Evolutionary conservation across 1,140 invertebrate species (phyloP).

Genomic region (Psilanteris sp.): DNA sequence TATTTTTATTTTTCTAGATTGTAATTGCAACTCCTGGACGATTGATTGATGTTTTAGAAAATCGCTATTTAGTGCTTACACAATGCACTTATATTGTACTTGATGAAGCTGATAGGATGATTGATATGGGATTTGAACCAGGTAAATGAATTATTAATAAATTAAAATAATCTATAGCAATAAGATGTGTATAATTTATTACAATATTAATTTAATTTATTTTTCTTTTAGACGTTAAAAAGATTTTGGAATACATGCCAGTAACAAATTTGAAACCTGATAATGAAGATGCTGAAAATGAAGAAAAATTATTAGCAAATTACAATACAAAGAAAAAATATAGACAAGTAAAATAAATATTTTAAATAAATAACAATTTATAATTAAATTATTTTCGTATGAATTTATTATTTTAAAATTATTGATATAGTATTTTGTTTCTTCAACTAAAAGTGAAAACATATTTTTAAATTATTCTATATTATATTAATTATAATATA

Average conservation of each 20-base stretch:
- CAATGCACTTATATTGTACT: conserved; percentile 97
- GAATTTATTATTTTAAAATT: no score
- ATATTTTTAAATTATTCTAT: no score
- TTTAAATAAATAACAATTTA: no score
- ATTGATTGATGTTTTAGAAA: conserved; percentile 99
- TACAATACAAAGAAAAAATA: conserved; percentile 99
- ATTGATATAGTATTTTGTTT: no score
- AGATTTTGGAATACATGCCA: conserved; percentile 99
- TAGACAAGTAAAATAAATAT: conserved; percentile 92
- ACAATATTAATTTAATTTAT: no score
- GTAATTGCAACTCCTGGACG: conserved; percentile 99
- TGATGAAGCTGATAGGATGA: conserved; percentile 98
- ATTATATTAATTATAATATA: no score
- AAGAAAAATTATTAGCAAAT: conserved; percentile 93
- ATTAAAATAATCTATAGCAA: no score
- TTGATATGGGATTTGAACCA: conserved; percentile 99
- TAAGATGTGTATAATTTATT: no score
- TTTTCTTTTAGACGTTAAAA: conserved; percentile 89
- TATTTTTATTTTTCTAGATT: no score
- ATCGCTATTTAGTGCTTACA: conserved; percentile 97
- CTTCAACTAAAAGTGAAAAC: no score
- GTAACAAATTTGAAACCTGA: conserved; percentile 99
- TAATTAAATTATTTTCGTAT: no score
- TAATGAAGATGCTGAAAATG: conserved; percentile 98
- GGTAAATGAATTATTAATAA: no score